These are phyloP conservation scores for Drosophila kikkawai DNA, from an alignment of 1,140 invertebrate genomes.

Conservation along the genomic window DNA sequence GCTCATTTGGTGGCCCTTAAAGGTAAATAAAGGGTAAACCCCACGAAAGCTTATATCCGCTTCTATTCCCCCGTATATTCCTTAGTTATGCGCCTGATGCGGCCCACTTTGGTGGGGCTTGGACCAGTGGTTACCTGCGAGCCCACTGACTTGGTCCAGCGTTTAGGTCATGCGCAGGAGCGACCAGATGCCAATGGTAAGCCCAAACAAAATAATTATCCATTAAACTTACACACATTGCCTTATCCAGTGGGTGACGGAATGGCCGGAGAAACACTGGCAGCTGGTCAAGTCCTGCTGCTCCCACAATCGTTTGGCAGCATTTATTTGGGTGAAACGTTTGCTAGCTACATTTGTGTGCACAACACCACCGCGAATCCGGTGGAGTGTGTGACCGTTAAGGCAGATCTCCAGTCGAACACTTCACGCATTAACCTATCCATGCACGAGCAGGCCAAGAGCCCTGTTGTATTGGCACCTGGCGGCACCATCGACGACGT, in stretches of 20 bases:
- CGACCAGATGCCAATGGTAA: conserved; percentile 6
- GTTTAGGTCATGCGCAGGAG: conserved; percentile 34
- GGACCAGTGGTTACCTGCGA: conserved; percentile 69
- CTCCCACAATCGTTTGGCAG: conserved; percentile 98
- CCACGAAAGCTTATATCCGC: neutral
- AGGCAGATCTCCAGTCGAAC: conserved; percentile 96
- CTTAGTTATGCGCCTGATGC: conserved; percentile 66
- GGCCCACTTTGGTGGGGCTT: conserved; percentile 59
- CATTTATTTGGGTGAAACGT: conserved; percentile 95
- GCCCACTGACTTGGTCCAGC: conserved; percentile 54
- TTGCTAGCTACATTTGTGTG: conserved; percentile 98
- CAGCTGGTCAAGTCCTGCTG: conserved; percentile 94
- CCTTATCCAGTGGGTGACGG: conserved; percentile 33
- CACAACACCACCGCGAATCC: conserved; percentile 96
- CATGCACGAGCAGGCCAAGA: conserved; percentile 87
- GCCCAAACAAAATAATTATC: neutral
- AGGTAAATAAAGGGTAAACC: conserved; percentile 15
- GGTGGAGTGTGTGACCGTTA: conserved; percentile 93
- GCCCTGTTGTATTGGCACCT: conserved; percentile 89
- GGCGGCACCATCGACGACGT: conserved; percentile 96
- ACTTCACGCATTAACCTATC: conserved; percentile 93
- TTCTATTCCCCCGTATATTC: no score
- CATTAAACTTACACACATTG: no score
- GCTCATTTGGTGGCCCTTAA: conserved; percentile 68
- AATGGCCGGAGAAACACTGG: conserved; percentile 88